Evolutionary conservation across 2,113 vertebrate genomes (phyloP), one percentile per base, ranked within the genome.

Genomic region (Ailurus styani): DNA sequence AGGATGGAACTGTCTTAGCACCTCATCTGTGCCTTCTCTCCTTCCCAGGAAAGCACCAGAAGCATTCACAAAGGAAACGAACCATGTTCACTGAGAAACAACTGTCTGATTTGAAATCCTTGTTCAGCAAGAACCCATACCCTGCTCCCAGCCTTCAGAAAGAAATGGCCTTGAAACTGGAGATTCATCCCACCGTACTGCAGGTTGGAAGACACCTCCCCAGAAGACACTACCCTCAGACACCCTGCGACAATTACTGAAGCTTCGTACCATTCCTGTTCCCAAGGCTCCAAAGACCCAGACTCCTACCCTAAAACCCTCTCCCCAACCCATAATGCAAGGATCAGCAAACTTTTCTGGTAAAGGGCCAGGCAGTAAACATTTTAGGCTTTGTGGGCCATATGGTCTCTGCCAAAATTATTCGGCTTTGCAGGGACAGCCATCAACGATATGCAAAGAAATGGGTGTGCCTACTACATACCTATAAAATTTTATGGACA

Each of bases 11-110:
- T 23, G 50, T 40, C 11, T 85, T 3, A 20, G 3, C 40, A 3
- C 45, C 13, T 37, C 42, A 21, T 20, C 6, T 13, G 3, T 52
- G 15, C 52, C 68, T 47, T 77, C 9, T 66, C 3, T 84, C 34
- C 18, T 37, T 55, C 29, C 55, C 64, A 97, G 81, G 45, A 50
- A 12, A 55, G 15, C 23, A 18, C 3, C 23, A 40, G 55, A 47
- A 8, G 3, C 3, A 3, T 50, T 7, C 34, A 17, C 42, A 82
- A 11, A 94, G 92, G 31, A 96, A 5, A 1, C 1, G 66, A 31
- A 93, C 95, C 0, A 70, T 55, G 14, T 97, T 97, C 90, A 78
- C 52, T 0, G 17, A 37, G 27, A 4, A 90, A 20, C 95, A 96
- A 20, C 31, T 94, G 42, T 2, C 60, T 4, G 27, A 9, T 1